phyloP scores from a whole-genome alignment of 2,797 vertebrate species.

The Amniataba percoides region DNA sequence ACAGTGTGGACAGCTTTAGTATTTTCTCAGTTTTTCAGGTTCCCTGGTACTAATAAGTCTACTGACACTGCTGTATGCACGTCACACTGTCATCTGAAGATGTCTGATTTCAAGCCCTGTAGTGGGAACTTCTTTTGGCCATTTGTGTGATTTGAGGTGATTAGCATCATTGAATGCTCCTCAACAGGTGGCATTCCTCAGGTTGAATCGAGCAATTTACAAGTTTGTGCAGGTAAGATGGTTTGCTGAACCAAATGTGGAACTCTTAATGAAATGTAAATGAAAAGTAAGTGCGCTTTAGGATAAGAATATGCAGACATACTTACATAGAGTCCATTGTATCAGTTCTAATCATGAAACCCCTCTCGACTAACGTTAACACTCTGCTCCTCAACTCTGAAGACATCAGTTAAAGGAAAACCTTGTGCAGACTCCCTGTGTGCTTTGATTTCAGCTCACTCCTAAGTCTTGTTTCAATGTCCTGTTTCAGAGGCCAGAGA shows the following conservation, averaged over 20 bases:
- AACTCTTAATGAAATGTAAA: neutral
- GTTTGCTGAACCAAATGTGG: neutral
- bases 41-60: neutral
- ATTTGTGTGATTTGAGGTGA: too few species aligned
- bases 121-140: too few species aligned
- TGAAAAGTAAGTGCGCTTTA: neutral
- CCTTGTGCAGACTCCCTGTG: neutral
- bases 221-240: neutral
- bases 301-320: neutral
- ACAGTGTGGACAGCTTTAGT: neutral
- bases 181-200: neutral
- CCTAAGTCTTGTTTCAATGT: constrained; percentile 43
- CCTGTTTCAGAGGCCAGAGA: constrained; percentile 91
- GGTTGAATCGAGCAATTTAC: neutral
- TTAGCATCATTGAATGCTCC: too few species aligned
- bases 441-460: neutral
- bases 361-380: neutral
- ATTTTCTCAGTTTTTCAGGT: neutral
- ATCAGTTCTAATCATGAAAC: neutral
- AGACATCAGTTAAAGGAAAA: neutral
- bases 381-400: neutral
- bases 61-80: neutral
- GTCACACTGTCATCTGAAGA: neutral
- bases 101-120: too few species aligned
- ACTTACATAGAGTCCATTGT: neutral